phyloP scores from a whole-genome alignment of 2,888 invertebrate species.

The Drosophila quasianomalipes region DNA sequence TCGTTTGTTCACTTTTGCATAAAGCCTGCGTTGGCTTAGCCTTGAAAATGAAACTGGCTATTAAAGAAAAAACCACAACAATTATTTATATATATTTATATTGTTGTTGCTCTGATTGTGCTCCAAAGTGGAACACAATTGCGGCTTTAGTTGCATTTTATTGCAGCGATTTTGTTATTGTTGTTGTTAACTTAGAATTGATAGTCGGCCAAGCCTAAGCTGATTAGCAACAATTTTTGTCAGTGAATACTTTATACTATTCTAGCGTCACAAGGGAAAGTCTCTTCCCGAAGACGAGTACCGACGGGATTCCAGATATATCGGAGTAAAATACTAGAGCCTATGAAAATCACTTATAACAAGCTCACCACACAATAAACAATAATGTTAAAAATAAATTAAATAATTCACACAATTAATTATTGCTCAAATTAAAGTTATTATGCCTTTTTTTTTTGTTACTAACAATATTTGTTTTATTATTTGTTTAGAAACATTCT shows the following conservation, averaged over 20 bases:
- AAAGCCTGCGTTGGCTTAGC: slow-evolving; percentile 23
- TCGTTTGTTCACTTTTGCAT: slow-evolving; percentile 28
- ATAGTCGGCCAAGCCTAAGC: slow-evolving; percentile 8
- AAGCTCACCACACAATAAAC: background rate
- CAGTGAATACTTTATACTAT: background rate
- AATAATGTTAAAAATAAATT: background rate
- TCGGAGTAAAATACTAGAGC: background rate
- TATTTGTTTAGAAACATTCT: background rate
- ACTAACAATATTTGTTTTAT: background rate
- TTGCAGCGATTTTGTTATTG: background rate
- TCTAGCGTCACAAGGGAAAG: background rate
- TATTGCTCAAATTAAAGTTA: background rate
- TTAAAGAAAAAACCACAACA: slow-evolving; percentile 5
- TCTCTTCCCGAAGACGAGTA: background rate
- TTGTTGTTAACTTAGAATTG: slow-evolving; percentile 1
- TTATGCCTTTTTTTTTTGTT: background rate
- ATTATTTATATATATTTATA: background rate
- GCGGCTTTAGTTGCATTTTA: slow-evolving; percentile 1
- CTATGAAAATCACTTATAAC: background rate
- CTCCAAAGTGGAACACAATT: slow-evolving; percentile 6
- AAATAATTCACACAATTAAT: background rate
- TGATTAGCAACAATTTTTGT: background rate
- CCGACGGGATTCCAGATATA: background rate
- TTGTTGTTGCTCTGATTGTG: slow-evolving; percentile 6
- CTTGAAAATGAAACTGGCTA: slow-evolving; percentile 45